Evolutionary conservation across 23 tunicate genomes (phyloP).

Genomic region (Clavelina lepadiformis): DNA sequence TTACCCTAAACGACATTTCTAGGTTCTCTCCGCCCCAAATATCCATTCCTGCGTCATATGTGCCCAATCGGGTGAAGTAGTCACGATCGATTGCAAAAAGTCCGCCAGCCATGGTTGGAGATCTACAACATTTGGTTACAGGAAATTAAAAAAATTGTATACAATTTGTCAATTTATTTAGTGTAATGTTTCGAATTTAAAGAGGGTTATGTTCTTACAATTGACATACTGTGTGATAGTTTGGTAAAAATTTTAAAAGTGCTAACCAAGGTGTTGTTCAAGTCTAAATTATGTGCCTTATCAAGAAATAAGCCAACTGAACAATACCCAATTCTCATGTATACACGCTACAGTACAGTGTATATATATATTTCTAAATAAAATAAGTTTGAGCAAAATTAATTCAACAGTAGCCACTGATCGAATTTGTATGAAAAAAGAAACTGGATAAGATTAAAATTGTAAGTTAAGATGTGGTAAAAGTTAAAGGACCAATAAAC

Average conservation of each 20-base stretch:
- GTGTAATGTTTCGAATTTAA: neutral
- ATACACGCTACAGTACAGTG: too few relatives aligned
- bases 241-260: too few relatives aligned
- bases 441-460: neutral
- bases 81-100: conserved; percentile 87
- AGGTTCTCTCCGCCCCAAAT: conserved; percentile 99
- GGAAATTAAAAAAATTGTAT: neutral
- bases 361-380: neutral
- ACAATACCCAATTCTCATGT: too few relatives aligned
- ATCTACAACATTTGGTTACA: conserved; percentile 36
- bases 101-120: conserved; percentile 99
- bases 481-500: neutral
- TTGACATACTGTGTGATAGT: too few relatives aligned
- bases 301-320: too few relatives aligned
- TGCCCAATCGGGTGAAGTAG: conserved; percentile 85
- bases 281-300: too few relatives aligned
- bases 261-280: too few relatives aligned
- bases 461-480: neutral
- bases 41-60: conserved; percentile 97
- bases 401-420: neutral
- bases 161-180: neutral
- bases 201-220: neutral
- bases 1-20: conserved; percentile 87
- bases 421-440: neutral
- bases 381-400: neutral